phyloP scores from a whole-genome alignment of 2,888 invertebrate species.

The Theretra japonica region DNA sequence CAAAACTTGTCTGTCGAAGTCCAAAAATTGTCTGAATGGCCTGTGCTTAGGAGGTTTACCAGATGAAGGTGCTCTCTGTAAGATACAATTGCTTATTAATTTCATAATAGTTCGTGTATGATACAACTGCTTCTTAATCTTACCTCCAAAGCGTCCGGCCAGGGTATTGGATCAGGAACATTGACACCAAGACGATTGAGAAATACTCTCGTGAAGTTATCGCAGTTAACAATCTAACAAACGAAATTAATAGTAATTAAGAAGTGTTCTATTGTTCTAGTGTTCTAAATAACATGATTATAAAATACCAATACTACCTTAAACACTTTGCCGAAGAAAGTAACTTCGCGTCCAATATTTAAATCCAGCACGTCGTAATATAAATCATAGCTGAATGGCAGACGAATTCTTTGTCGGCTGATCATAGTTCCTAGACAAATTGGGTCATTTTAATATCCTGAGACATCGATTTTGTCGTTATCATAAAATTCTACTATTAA shows the following conservation, averaged over 20 bases:
- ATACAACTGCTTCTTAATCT: constrained; percentile 34
- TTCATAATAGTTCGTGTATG: neutral
- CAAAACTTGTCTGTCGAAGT: constrained; percentile 89
- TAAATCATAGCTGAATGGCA: constrained; percentile 89
- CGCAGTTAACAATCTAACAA: constrained; percentile 92
- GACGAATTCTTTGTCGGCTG: constrained; percentile 91
- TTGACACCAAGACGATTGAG: constrained; percentile 93
- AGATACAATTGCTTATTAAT: constrained; percentile 29
- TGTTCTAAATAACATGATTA: neutral
- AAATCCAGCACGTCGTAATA: constrained; percentile 94
- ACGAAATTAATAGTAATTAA: constrained; percentile 26
- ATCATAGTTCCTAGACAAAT: constrained; percentile 88
- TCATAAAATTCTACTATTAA: neutral
- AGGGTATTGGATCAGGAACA: constrained; percentile 87
- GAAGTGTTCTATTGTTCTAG: neutral
- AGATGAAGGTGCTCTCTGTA: constrained; percentile 64
- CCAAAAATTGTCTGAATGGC: constrained; percentile 91
- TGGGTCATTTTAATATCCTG: neutral
- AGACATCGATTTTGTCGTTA: neutral
- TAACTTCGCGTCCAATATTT: constrained; percentile 92
- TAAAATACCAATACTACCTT: constrained; percentile 56
- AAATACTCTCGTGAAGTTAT: constrained; percentile 93
- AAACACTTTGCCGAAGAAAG: constrained; percentile 91
- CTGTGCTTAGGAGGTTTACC: constrained; percentile 79
- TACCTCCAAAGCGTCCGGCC: constrained; percentile 74